These are phyloP conservation scores for Egretta garzetta DNA, from an alignment of 2,113 vertebrate species.

Conservation along the genomic window DNA sequence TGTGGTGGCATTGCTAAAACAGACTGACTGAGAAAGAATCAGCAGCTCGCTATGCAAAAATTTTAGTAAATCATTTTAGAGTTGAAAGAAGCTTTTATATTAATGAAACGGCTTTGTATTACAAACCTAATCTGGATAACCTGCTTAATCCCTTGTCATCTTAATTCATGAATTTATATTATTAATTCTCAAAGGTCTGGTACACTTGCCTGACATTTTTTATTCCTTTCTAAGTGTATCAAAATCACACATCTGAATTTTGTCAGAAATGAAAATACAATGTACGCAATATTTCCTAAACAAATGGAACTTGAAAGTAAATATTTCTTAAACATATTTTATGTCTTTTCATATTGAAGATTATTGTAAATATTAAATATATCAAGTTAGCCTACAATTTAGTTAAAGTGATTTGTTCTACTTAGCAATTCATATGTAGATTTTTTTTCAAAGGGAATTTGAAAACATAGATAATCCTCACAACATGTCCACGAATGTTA, in stretches of 20 bases:
- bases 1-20: neutral
- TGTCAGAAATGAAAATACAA: neutral
- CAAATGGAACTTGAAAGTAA: neutral
- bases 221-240: neutral
- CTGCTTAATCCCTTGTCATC: constrained; percentile 21
- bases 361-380: neutral
- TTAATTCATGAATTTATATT: constrained; percentile 12
- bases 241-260: neutral
- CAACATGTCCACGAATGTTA: neutral
- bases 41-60: neutral
- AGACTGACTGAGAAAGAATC: neutral
- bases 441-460: neutral
- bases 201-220: neutral
- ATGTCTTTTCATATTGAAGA: neutral
- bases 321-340: neutral
- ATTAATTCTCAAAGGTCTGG: neutral
- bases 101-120: constrained; percentile 29
- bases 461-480: neutral
- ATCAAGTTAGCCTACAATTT: neutral
- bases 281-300: neutral
- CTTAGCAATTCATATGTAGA: neutral
- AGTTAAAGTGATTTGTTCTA: neutral
- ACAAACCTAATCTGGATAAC: constrained; percentile 31
- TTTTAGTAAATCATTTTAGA: neutral
- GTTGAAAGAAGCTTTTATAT: constrained; percentile 14